These are phyloP conservation scores for Lepus europaeus DNA, from an alignment of 2,113 vertebrate genomes.

Conservation along the genomic window DNA sequence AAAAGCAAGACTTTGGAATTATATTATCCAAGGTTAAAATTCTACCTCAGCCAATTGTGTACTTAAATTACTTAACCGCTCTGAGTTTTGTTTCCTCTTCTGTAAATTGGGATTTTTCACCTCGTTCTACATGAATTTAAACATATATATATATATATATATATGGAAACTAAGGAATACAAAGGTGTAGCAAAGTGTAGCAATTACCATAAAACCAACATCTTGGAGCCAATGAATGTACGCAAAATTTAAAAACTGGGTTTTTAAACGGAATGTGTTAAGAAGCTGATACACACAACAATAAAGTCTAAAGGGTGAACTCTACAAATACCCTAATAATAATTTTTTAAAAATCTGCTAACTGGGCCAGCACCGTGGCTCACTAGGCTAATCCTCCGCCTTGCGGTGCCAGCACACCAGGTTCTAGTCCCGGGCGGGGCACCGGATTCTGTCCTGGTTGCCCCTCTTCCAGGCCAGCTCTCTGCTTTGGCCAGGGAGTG, in stretches of 20 bases:
- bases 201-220: conserved; percentile 46
- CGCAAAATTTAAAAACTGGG: background rate
- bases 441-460: too few relatives aligned
- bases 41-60: background rate
- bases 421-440: too few relatives aligned
- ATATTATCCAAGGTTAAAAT: conserved; percentile 14
- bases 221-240: background rate
- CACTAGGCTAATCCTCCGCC: too few relatives aligned
- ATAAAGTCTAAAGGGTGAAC: conserved; percentile 6
- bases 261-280: conserved; percentile 49
- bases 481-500: too few relatives aligned
- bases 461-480: too few relatives aligned
- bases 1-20: conserved; percentile 28
- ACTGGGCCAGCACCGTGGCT: background rate
- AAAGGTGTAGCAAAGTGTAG: conserved; percentile 19
- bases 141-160: background rate
- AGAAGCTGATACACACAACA: conserved; percentile 47
- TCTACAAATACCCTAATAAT: background rate
- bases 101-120: background rate
- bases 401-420: too few relatives aligned
- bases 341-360: background rate
- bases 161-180: background rate
- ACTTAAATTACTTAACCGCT: conserved; percentile 42
- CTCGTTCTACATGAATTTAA: background rate
- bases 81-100: conserved; percentile 44